Evolutionary conservation across 1,140 invertebrate genomes (phyloP).

Genomic region (Pseudomyrmex pallidus): DNA sequence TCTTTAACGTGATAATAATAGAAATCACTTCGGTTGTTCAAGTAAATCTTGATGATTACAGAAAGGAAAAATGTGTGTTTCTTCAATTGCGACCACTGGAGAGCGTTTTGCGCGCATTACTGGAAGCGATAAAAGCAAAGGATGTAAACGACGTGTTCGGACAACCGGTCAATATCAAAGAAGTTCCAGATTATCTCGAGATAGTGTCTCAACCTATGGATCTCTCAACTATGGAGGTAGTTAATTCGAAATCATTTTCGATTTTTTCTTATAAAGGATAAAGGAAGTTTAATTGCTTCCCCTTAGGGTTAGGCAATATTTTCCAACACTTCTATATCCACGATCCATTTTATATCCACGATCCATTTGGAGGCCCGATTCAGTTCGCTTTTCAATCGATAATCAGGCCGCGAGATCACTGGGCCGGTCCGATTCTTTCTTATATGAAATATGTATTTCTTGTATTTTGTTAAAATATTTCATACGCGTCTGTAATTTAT

Average conservation of each 20-base stretch:
- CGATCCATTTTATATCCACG: no score
- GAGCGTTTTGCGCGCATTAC: conserved; percentile 90
- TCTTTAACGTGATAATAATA: background rate
- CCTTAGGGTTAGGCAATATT: no score
- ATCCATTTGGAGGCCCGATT: no score
- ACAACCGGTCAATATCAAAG: conserved; percentile 95
- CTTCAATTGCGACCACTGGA: conserved; percentile 93
- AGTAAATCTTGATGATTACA: conserved; percentile 71
- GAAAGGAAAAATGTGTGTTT: conserved; percentile 92
- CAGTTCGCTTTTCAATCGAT: no score
- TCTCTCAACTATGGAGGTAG: conserved; percentile 94
- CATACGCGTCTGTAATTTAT: background rate
- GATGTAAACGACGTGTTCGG: conserved; percentile 96
- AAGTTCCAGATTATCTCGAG: conserved; percentile 96
- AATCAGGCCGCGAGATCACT: no score
- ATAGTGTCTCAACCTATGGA: conserved; percentile 98
- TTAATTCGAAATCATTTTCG: background rate
- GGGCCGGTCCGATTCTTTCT: no score
- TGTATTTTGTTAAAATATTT: conserved; percentile 19
- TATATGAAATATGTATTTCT: background rate
- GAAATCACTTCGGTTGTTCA: background rate
- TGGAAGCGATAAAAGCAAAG: conserved; percentile 91
- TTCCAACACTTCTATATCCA: no score
- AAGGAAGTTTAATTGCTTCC: no score
- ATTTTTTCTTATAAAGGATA: no score